Conservation (phyloP, 2,888 invertebrate genomes). For the Nymphalis urticae region DNA sequence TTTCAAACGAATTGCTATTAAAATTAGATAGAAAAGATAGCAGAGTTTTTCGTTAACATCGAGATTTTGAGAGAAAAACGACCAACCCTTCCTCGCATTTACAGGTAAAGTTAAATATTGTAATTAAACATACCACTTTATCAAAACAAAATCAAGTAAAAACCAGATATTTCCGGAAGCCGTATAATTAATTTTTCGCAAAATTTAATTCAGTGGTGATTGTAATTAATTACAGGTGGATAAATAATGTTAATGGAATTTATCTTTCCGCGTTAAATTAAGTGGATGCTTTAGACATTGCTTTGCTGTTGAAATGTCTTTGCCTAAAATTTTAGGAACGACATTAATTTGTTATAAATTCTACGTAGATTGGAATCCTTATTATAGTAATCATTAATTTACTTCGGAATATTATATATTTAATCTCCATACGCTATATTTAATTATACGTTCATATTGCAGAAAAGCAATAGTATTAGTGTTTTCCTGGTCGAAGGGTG, state of each 20-base stretch:
- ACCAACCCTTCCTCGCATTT: too few species aligned
- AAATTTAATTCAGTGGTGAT: conserved; percentile 2
- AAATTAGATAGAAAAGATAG: too few species aligned
- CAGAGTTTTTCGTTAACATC: too few species aligned
- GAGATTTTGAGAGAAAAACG: too few species aligned
- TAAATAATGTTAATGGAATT: conserved; percentile 18
- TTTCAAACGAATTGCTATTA: too few species aligned
- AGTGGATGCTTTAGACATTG: conserved; percentile 7
- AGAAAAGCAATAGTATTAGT: too few species aligned
- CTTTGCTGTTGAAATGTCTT: not conserved
- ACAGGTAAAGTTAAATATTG: too few species aligned
- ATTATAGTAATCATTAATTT: too few species aligned
- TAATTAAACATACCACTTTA: not conserved
- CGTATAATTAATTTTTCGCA: conserved; percentile 8
- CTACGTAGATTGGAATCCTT: not conserved
- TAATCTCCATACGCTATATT: too few species aligned
- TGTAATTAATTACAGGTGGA: conserved; percentile 17
- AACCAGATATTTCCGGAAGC: not conserved
- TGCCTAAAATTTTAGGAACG: not conserved
- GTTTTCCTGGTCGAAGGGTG: too few species aligned
- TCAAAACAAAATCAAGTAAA: not conserved
- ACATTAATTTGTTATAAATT: not conserved
- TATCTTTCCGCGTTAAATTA: conserved; percentile 13
- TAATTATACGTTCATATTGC: too few species aligned
- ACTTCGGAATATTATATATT: too few species aligned